Conservation (phyloP, 2,888 invertebrate species). For the Drosophila subsilvestris region DNA sequence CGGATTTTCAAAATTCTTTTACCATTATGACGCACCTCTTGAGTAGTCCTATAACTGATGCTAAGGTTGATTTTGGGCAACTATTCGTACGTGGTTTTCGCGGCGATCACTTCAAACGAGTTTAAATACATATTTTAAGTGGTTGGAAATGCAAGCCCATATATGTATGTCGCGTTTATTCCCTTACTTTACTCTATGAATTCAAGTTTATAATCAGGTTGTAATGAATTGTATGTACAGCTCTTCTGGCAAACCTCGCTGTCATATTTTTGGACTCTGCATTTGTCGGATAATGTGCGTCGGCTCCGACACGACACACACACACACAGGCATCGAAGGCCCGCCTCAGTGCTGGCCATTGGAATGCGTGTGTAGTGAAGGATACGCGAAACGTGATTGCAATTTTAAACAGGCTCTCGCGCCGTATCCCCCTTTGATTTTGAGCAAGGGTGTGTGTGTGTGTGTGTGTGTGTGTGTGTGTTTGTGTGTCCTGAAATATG, state of each 20-base stretch:
- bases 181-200: too few relatives aligned
- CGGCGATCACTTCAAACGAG: too few relatives aligned
- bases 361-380: conserved; percentile 78
- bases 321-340: conserved; percentile 3
- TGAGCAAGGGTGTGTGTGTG: conserved; percentile 8
- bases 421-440: conserved; percentile 18
- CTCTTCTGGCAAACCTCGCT: neutral
- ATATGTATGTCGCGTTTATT: too few relatives aligned
- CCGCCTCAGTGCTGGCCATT: conserved; percentile 55
- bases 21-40: too few relatives aligned
- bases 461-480: conserved; percentile 12
- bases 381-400: conserved; percentile 75
- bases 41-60: too few relatives aligned
- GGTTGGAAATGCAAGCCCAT: too few relatives aligned
- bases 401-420: conserved; percentile 63
- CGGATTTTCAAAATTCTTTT: too few relatives aligned
- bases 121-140: too few relatives aligned
- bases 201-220: too few relatives aligned
- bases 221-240: neutral
- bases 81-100: too few relatives aligned
- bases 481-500: conserved; percentile 55
- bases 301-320: neutral
- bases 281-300: conserved; percentile 6
- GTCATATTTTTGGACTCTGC: conserved; percentile 7
- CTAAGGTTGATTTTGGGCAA: too few relatives aligned